These are phyloP conservation scores for Chondrosia reniformis DNA, from an alignment of 37 sponge, comb jelly and placozoan genomes.

Conservation along the genomic window DNA sequence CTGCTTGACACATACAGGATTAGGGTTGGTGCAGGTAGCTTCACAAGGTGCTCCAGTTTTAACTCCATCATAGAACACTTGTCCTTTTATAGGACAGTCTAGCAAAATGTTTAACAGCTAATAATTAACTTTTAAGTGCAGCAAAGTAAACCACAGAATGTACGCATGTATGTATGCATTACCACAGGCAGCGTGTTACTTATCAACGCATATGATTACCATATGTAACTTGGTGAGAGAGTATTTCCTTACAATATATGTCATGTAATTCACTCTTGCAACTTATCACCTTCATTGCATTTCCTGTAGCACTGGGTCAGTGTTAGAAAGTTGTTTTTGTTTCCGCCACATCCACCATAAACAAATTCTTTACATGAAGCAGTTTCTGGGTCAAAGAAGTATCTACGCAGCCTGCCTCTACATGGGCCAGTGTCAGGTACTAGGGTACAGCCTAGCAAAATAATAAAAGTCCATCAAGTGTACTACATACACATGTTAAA, in stretches of 20 bases:
- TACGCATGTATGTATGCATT: too few relatives aligned
- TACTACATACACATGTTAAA: too few relatives aligned
- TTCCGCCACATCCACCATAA: conserved; percentile 6
- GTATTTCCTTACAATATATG: too few relatives aligned
- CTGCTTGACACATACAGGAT: conserved; percentile 13
- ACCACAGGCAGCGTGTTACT: too few relatives aligned
- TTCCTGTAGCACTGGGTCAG: not conserved
- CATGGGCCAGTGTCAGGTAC: not conserved
- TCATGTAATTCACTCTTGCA: too few relatives aligned
- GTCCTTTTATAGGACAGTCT: not conserved
- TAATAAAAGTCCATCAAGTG: too few relatives aligned
- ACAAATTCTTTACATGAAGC: not conserved
- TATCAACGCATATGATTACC: too few relatives aligned
- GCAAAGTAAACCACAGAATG: too few relatives aligned
- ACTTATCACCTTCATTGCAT: not conserved
- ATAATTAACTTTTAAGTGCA: too few relatives aligned
- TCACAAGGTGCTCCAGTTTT: conserved; percentile 9
- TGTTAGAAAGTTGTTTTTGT: not conserved
- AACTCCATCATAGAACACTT: not conserved
- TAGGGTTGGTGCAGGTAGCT: conserved; percentile 26
- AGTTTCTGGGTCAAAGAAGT: not conserved
- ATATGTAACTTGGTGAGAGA: too few relatives aligned
- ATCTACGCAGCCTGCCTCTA: not conserved
- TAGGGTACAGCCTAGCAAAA: too few relatives aligned
- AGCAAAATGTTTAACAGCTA: too few relatives aligned